Evolutionary conservation across 2,888 invertebrate genomes (phyloP).

Genomic region (Drosophila tripunctata): DNA sequence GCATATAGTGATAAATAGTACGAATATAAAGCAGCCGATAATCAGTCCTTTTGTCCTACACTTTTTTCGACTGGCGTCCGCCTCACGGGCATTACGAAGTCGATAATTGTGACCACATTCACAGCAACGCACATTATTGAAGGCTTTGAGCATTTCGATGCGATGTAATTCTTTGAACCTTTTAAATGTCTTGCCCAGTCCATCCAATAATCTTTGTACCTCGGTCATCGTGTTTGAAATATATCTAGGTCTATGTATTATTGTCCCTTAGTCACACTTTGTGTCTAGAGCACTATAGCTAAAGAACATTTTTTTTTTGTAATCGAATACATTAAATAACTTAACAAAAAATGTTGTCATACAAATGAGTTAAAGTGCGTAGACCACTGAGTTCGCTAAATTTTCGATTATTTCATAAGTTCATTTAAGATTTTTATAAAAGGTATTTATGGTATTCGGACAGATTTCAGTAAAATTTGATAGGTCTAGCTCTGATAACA

Average conservation of each 20-base stretch:
- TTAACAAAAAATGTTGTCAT: no score
- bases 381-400: no score
- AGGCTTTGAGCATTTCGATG: conserved; percentile 39
- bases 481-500: no score
- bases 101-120: conserved; percentile 60
- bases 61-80: no score
- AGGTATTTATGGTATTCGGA: no score
- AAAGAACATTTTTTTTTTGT: no score
- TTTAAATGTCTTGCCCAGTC: conserved; percentile 48
- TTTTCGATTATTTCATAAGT: no score
- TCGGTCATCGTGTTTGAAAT: conserved; percentile 54
- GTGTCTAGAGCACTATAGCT: no score
- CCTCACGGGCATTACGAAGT: background rate
- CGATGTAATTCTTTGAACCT: conserved; percentile 44
- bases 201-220: conserved; percentile 38
- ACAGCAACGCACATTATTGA: conserved; percentile 53
- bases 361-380: background rate
- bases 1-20: conserved; percentile 43
- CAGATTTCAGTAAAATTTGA: no score
- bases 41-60: background rate
- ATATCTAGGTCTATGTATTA: background rate
- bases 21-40: conserved; percentile 3
- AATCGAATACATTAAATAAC: no score
- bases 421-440: no score
- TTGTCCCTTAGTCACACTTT: background rate